phyloP scores from a whole-genome alignment of 2,113 vertebrate genomes.

The Phoxinus phoxinus region DNA sequence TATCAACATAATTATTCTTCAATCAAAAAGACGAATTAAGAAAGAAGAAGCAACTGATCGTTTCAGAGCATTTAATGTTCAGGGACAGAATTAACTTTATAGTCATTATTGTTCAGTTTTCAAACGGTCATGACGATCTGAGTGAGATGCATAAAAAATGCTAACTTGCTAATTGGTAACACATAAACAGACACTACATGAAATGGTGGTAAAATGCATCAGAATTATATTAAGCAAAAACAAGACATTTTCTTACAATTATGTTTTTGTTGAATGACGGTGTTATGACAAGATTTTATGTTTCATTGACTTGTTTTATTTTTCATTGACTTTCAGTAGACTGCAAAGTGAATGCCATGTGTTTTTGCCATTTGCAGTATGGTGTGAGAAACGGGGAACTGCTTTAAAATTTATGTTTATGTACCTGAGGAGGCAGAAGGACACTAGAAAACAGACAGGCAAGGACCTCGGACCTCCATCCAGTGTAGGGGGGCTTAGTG shows the following conservation, averaged over 20 bases:
- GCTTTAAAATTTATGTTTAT: too few relatives aligned
- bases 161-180: too few relatives aligned
- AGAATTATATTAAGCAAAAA: background rate
- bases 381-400: too few relatives aligned
- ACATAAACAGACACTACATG: background rate
- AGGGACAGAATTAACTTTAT: background rate
- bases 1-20: background rate
- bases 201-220: background rate
- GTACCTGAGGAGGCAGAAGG: too few relatives aligned
- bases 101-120: background rate
- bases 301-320: too few relatives aligned
- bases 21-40: background rate
- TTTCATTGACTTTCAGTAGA: too few relatives aligned
- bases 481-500: too few relatives aligned
- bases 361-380: too few relatives aligned
- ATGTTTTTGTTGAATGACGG: background rate
- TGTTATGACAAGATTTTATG: too few relatives aligned
- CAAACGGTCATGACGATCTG: background rate
- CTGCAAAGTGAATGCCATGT: too few relatives aligned
- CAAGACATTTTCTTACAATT: background rate
- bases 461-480: too few relatives aligned
- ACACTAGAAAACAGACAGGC: too few relatives aligned
- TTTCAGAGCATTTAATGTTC: background rate
- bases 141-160: background rate
- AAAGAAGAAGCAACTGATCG: background rate